These are phyloP conservation scores for Melipona bicolor DNA, from an alignment of 2,888 invertebrate genomes.

Conservation along the genomic window DNA sequence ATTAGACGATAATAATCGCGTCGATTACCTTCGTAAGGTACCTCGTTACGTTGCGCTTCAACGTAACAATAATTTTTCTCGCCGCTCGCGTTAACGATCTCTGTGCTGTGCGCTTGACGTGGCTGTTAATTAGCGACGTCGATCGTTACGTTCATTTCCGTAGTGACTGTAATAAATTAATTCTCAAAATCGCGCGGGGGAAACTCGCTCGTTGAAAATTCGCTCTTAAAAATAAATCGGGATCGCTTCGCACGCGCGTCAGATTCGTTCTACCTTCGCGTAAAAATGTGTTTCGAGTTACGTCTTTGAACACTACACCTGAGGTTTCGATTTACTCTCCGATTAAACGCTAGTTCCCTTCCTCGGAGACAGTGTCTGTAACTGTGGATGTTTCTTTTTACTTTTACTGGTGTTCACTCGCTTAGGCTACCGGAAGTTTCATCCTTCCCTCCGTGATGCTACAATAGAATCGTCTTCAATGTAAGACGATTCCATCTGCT, in stretches of 20 bases:
- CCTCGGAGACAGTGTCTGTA: background rate
- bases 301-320: conserved; percentile 9
- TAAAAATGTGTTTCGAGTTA: background rate
- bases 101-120: background rate
- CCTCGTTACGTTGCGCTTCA: background rate
- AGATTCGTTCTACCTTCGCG: background rate
- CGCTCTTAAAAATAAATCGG: background rate
- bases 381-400: background rate
- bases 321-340: conserved; percentile 9
- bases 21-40: background rate
- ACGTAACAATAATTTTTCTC: conserved; percentile 8
- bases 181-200: background rate
- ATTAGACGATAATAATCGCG: background rate
- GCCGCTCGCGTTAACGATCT: background rate
- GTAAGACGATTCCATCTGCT: no score
- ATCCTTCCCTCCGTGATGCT: background rate
- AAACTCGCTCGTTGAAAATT: background rate
- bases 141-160: background rate
- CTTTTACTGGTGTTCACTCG: background rate
- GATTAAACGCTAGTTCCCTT: background rate
- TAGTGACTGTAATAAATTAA: background rate
- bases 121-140: background rate
- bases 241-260: background rate
- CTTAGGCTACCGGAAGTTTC: background rate
- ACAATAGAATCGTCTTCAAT: background rate